Base-by-base conservation (phyloP, 2,113 vertebrate species). In the Cichladusa arquata region DNA sequence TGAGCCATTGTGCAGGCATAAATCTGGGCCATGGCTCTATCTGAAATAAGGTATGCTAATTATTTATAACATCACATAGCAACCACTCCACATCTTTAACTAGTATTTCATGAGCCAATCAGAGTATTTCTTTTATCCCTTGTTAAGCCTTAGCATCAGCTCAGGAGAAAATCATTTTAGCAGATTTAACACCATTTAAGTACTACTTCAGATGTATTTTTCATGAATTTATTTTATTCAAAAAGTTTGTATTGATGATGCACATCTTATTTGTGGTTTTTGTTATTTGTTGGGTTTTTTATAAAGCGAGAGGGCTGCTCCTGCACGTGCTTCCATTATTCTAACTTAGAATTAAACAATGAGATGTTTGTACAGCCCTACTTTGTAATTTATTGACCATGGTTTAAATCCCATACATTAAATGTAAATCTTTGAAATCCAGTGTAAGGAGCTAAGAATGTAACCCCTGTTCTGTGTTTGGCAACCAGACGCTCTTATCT, bases 61-160 rank as follows among this genome's bases (percentile, higher is more conserved):
- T 97, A 97, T 96, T 97, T 96, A 96, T 96, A 97, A 81, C 93
- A 93, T 95, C 95, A 83, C 91, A 96, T 95, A 95, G 79, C 88
- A 93, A 86, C 81, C 73, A 94, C 77, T 96, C 87, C 74, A 79
- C 86, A 95, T 91, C 80, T 94, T 95, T 95, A 97, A 96, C 84
- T 96, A 95, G 83, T 92, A 56, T 97, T 95, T 94, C 81, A 81
- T 90, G 88, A 97, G 95, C 96, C 95, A 96, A 91, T 94, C 83
- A 92, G 81, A 93, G 48, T 93, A 92, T 93, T 96, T 92, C 88
- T 96, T 83, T 93, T 94, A 97, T 92, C 91, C 83, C 92, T 96
- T 92, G 65, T 82, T 97, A 90, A 91, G 94, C 94, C 79, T 83
- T 78, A 93, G 82, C 95, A 84, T 86, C 94, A 95, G 82, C 82